These are phyloP conservation scores for Chaitophorus viminalis DNA, from an alignment of 2,888 invertebrate genomes.

Conservation along the genomic window DNA sequence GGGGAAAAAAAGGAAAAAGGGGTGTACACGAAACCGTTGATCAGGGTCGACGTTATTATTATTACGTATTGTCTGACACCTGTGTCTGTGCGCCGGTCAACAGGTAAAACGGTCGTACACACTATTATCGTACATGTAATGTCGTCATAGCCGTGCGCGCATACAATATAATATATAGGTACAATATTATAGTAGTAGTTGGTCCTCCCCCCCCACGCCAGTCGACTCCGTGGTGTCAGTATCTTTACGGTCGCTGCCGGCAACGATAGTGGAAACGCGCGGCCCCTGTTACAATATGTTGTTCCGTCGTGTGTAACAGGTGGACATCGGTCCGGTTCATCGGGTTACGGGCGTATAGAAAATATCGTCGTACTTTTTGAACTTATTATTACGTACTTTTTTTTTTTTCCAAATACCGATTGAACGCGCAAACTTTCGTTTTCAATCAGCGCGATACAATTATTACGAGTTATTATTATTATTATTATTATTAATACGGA, in stretches of 20 bases:
- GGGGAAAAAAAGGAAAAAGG: constrained; percentile 11
- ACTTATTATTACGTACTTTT: no score
- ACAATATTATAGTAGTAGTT: constrained; percentile 21
- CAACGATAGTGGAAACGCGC: constrained; percentile 43
- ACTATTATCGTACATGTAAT: background rate
- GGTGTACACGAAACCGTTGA: constrained; percentile 49
- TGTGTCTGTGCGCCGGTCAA: constrained; percentile 36
- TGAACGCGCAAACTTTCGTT: background rate
- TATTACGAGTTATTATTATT: no score
- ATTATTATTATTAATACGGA: no score
- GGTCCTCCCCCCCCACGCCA: constrained; percentile 55
- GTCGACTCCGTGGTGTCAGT: constrained; percentile 32
- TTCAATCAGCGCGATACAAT: no score
- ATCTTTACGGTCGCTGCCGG: constrained; percentile 50
- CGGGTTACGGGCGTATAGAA: background rate
- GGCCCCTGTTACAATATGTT: background rate
- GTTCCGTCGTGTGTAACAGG: constrained; percentile 42
- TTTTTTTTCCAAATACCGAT: background rate
- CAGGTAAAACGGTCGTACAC: constrained; percentile 46
- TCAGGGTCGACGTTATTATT: constrained; percentile 35
- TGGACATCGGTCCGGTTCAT: constrained; percentile 40
- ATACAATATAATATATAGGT: background rate
- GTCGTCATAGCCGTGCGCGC: background rate
- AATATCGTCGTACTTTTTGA: background rate
- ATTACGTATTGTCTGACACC: constrained; percentile 53